Percentiles rank a stretch among this genome's conserved stretches.
These are phyloP conservation scores for Lypha dubia DNA, from an alignment of 2,888 invertebrate species.

Conservation along the genomic window DNA sequence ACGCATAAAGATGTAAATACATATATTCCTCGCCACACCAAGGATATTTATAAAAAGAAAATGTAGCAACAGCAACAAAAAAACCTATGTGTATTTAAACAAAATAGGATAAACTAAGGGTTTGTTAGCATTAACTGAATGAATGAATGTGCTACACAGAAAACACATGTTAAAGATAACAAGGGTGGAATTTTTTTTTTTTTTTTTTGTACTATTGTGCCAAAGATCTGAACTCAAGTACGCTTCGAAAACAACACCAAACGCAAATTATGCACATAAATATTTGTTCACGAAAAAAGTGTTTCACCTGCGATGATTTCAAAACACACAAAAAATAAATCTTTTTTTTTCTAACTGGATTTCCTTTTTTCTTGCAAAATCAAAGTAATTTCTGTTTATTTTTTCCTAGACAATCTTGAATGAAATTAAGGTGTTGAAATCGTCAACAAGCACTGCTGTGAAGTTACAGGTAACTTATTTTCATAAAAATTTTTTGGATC, in stretches of 20 bases:
- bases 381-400: neutral
- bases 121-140: neutral
- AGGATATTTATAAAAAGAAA: neutral
- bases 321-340: constrained; percentile 9
- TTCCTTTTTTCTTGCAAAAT: neutral
- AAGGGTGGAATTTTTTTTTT: constrained; percentile 27
- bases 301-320: constrained; percentile 34
- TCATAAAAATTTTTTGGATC: too few species aligned
- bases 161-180: constrained; percentile 47
- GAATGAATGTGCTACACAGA: constrained; percentile 12
- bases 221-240: neutral
- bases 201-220: constrained; percentile 12
- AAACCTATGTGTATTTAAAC: constrained; percentile 7
- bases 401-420: neutral
- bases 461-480: too few species aligned
- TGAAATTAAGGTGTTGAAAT: neutral
- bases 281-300: constrained; percentile 46
- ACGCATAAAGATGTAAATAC: too few species aligned
- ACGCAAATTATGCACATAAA: constrained; percentile 33
- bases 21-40: too few species aligned
- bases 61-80: neutral
- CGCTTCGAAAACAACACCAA: neutral
- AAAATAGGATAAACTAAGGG: neutral
- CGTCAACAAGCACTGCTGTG: too few species aligned
- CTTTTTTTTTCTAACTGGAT: neutral